phyloP scores from a whole-genome alignment of 2,797 vertebrate species.

The Helicolenus hilgendorfi region DNA sequence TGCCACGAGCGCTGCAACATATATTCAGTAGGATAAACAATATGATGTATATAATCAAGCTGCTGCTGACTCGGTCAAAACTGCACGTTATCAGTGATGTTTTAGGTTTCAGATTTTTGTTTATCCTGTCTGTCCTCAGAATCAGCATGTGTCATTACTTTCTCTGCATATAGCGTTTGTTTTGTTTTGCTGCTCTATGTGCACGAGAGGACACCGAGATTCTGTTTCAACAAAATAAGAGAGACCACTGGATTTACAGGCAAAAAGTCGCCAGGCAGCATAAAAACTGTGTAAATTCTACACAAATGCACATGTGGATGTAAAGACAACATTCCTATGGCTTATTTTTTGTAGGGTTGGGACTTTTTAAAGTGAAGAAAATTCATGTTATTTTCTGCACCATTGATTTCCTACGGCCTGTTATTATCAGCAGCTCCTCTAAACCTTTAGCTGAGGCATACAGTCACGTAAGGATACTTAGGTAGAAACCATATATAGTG shows the following conservation, averaged over 20 bases:
- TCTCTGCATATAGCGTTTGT: not conserved
- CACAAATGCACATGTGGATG: not conserved
- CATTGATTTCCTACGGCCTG: not conserved
- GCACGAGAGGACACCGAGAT: not conserved
- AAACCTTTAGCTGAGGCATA: not conserved
- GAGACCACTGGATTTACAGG: not conserved
- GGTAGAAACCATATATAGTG: no score
- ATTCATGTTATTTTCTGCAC: not conserved
- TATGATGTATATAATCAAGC: not conserved
- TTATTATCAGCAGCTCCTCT: not conserved
- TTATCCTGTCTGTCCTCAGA: not conserved
- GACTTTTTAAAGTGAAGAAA: not conserved
- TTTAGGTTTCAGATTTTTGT: not conserved
- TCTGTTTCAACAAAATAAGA: not conserved
- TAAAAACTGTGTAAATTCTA: not conserved
- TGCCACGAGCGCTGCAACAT: not conserved
- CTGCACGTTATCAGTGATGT: not conserved
- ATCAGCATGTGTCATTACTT: not conserved
- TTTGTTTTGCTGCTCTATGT: not conserved
- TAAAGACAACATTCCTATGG: not conserved
- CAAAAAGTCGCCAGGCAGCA: not conserved
- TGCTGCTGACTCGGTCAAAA: not conserved
- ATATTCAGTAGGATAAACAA: no score
- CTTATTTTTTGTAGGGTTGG: not conserved
- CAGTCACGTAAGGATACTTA: no score